phyloP scores from a whole-genome alignment of 2,113 vertebrate species.

The Eudyptes chrysolophus region DNA sequence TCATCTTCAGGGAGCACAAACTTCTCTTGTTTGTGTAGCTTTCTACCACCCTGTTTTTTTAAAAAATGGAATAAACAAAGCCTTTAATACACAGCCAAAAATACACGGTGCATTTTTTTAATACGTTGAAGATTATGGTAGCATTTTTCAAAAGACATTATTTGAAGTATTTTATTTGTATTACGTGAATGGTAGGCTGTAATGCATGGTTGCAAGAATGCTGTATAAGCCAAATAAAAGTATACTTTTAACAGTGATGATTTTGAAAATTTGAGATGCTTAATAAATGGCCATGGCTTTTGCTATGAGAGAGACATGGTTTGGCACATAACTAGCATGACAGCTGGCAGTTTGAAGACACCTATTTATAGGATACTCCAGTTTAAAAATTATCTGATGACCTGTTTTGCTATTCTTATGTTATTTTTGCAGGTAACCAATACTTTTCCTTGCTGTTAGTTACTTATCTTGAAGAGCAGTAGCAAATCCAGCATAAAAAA shows the following conservation, averaged over 20 bases:
- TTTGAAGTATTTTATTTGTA: neutral
- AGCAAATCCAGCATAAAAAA: neutral
- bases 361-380: neutral
- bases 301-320: neutral
- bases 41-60: neutral
- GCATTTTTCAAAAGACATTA: neutral
- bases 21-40: neutral
- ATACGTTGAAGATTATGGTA: neutral
- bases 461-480: neutral
- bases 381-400: neutral
- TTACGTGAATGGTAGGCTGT: neutral
- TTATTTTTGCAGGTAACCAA: neutral
- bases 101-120: accelerated
- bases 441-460: neutral
- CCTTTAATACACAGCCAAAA: neutral
- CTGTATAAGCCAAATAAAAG: neutral
- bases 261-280: neutral
- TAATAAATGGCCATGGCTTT: neutral
- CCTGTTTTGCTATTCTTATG: neutral
- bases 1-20: neutral
- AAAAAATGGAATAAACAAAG: neutral
- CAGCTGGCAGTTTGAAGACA: neutral
- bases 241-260: neutral
- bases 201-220: neutral
- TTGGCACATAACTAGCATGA: neutral